phyloP scores from a whole-genome alignment of 1,140 invertebrate genomes.

The Cyclina sinensis region DNA sequence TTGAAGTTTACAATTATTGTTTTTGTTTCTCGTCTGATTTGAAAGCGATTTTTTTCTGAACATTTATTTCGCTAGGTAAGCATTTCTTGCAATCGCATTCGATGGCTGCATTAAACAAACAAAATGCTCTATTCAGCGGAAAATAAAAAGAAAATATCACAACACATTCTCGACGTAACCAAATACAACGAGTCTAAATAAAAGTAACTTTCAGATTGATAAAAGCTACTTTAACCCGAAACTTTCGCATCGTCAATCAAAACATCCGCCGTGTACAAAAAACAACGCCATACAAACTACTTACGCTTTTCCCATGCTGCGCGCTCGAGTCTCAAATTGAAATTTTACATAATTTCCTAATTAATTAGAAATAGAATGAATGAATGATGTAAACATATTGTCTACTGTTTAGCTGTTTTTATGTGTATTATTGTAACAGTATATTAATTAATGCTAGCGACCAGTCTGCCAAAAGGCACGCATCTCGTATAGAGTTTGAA shows the following conservation, averaged over 20 bases:
- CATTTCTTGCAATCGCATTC: neutral
- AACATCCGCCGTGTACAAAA: conserved; percentile 16
- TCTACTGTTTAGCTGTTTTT: neutral
- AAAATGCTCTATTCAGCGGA: conserved; percentile 5
- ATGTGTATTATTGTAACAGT: conserved; percentile 6
- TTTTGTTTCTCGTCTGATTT: neutral
- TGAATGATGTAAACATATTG: conserved; percentile 5
- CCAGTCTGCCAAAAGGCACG: too few species aligned
- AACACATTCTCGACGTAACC: conserved; percentile 21
- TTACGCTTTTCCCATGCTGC: neutral
- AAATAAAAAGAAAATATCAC: neutral
- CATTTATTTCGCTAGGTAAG: neutral
- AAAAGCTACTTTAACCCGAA: neutral
- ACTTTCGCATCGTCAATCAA: conserved; percentile 7
- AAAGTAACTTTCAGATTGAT: conserved; percentile 11
- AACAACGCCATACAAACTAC: conserved; percentile 7
- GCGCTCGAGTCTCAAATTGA: neutral
- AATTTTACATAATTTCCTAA: conserved; percentile 28
- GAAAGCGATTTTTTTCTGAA: neutral
- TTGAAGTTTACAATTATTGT: neutral
- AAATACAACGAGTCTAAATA: conserved; percentile 12
- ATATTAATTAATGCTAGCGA: neutral
- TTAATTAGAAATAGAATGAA: neutral
- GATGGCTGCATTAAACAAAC: conserved; percentile 10
- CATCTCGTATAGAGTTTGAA: too few species aligned